Percentiles rank a stretch among this genome's conserved stretches.
Conservation (phyloP, 2,113 vertebrate species). For the Phoxinus phoxinus region DNA sequence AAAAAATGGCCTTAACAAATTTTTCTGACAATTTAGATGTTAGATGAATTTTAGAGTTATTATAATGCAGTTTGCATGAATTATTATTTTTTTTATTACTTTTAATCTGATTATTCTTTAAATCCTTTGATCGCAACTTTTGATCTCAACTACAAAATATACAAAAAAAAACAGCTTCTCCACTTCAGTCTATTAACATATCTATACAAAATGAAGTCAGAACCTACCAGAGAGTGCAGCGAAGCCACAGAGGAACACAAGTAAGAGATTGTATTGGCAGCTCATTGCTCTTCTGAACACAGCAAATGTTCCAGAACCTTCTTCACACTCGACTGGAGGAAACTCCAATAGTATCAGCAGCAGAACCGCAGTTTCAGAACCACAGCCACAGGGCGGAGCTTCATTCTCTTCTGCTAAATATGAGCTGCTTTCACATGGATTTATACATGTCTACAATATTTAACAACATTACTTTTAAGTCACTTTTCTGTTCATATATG, state of each 20-base stretch:
- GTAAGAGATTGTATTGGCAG: not conserved
- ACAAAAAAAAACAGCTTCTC: not conserved
- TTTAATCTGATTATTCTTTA: too few species aligned
- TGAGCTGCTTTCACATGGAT: too few species aligned
- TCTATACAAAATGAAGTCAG: not conserved
- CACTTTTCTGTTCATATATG: too few species aligned
- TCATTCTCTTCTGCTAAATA: too few species aligned
- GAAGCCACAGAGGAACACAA: slow-evolving; percentile 25
- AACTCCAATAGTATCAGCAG: not conserved
- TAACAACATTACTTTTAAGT: too few species aligned
- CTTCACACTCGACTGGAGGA: slow-evolving; percentile 15
- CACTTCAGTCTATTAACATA: not conserved
- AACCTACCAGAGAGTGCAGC: slow-evolving; percentile 17
- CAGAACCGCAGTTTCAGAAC: too few species aligned
- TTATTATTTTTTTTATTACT: too few species aligned
- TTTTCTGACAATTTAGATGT: not conserved
- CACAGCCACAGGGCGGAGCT: too few species aligned
- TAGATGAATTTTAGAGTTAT: too few species aligned
- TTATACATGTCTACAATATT: too few species aligned
- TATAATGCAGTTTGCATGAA: too few species aligned
- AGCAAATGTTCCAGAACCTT: not conserved
- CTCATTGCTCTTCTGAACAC: slow-evolving; percentile 42
- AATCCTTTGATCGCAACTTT: not conserved
- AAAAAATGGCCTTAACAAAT: too few species aligned
- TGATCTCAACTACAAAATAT: not conserved